phyloP scores from a whole-genome alignment of 2,113 vertebrate species.

The Sprattus sprattus region DNA sequence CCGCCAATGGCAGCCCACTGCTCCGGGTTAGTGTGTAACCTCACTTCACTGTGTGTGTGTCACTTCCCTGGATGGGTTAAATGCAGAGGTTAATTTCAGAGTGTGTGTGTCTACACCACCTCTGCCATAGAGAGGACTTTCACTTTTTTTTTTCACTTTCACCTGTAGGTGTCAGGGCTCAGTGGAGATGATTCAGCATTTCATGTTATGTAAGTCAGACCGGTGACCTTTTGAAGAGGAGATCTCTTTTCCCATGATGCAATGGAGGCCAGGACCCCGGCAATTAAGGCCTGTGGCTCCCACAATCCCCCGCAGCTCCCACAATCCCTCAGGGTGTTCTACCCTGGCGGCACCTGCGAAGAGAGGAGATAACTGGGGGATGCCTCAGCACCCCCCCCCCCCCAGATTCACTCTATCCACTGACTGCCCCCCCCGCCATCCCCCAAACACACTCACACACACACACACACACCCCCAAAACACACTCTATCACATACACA shows the following conservation, averaged over 20 bases:
- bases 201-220: neutral
- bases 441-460: neutral
- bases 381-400: neutral
- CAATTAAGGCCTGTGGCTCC: neutral
- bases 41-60: no score
- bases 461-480: neutral
- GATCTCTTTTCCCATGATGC: neutral
- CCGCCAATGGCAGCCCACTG: no score
- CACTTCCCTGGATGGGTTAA: no score
- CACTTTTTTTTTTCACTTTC: no score
- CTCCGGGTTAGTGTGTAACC: no score
- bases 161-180: neutral
- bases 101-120: no score
- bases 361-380: neutral
- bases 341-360: neutral
- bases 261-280: neutral
- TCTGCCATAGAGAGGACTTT: no score
- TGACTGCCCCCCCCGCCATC: no score
- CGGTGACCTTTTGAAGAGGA: neutral
- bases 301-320: constrained; percentile 6
- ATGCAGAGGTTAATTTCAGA: no score
- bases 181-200: neutral
- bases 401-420: neutral
- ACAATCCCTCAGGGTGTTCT: neutral
- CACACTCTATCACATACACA: neutral